Evolutionary conservation across 30 jellyfish, hydroid and myxozoan species (phyloP).

Genomic region (Morbakka virulenta): DNA sequence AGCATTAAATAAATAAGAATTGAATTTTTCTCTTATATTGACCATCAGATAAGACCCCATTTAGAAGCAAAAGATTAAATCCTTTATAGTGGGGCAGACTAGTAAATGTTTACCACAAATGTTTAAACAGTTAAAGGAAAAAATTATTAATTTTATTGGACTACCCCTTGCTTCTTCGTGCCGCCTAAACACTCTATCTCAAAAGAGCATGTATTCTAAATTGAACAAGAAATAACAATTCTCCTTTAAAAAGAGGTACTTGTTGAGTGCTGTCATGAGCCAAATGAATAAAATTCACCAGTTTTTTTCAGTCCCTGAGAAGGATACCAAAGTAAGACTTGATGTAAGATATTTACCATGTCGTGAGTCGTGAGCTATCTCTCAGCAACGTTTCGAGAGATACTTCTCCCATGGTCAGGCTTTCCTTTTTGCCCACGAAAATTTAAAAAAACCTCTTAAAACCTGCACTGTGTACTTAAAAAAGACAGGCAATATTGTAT

Average conservation of each 20-base stretch:
- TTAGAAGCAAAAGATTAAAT: background rate
- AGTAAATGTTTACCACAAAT: background rate
- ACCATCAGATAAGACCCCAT: too few relatives aligned
- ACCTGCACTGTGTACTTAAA: background rate
- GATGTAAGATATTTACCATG: too few relatives aligned
- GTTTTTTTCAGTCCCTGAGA: slow-evolving; percentile 34
- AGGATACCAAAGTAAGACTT: slow-evolving; percentile 13
- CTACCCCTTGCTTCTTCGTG: background rate
- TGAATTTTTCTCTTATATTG: too few relatives aligned
- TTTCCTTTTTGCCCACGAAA: slow-evolving; percentile 6
- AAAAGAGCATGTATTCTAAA: background rate
- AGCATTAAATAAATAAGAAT: too few relatives aligned
- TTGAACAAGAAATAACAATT: background rate
- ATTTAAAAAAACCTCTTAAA: slow-evolving; percentile 27
- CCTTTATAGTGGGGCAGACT: slow-evolving; percentile 18
- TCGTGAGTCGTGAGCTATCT: too few relatives aligned
- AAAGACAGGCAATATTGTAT: background rate
- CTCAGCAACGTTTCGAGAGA: too few relatives aligned
- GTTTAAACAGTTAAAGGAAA: slow-evolving; percentile 12
- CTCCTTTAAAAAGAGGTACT: slow-evolving; percentile 10
- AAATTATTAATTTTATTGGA: background rate
- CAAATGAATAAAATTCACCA: slow-evolving; percentile 33
- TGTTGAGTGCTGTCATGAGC: background rate
- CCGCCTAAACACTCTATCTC: background rate
- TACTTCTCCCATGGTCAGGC: too few relatives aligned